Percentiles rank a stretch among this genome's conserved stretches.
phyloP scores from a whole-genome alignment of 2,113 vertebrate genomes.

The Platichthys flesus region DNA sequence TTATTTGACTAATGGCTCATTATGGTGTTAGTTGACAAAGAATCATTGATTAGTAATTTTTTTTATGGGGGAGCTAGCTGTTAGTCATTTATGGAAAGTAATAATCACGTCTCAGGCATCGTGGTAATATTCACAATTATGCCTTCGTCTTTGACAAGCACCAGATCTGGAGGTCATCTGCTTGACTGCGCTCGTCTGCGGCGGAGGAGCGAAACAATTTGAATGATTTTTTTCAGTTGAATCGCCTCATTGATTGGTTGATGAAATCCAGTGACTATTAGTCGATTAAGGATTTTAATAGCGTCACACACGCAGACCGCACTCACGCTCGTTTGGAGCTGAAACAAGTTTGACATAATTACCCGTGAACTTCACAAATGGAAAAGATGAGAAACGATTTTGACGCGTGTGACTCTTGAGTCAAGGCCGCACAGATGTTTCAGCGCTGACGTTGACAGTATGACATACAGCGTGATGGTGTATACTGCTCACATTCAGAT shows the following conservation, averaged over 20 bases:
- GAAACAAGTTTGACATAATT: background rate
- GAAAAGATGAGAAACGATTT: background rate
- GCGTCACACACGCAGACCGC: background rate
- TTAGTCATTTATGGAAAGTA: conserved; percentile 30
- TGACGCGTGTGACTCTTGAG: background rate
- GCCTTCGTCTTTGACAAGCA: background rate
- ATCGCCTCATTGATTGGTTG: background rate
- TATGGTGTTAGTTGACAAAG: conserved; percentile 30
- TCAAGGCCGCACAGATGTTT: background rate
- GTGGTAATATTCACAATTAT: conserved; percentile 13
- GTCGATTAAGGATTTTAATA: background rate
- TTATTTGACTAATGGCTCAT: conserved; percentile 45
- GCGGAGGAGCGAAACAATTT: background rate
- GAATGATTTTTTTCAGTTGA: background rate
- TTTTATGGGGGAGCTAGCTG: conserved; percentile 22
- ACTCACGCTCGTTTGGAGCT: background rate
- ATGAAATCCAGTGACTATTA: background rate
- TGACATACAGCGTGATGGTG: background rate
- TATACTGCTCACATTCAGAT: background rate
- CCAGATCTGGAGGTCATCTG: background rate
- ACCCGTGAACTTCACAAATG: background rate
- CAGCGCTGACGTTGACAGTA: background rate
- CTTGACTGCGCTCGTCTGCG: background rate
- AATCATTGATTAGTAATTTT: conserved; percentile 31
- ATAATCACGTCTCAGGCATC: conserved; percentile 20